phyloP scores from a whole-genome alignment of 2,888 invertebrate species.

The Choristoneura rosaceana region DNA sequence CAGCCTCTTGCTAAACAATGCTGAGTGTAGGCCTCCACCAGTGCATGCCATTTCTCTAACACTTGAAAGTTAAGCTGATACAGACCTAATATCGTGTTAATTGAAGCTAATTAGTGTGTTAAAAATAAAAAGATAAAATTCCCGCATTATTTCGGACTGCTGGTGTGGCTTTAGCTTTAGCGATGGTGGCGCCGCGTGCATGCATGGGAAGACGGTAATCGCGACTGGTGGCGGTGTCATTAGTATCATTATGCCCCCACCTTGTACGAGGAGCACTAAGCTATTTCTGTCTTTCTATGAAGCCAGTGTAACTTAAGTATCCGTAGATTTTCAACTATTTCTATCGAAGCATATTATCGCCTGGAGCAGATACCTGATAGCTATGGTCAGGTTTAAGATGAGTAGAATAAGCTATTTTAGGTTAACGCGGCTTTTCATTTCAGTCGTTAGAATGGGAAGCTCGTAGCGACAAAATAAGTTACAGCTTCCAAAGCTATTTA shows the following conservation, averaged over 20 bases:
- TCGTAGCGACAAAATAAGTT: too few relatives aligned
- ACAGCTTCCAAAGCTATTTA: too few relatives aligned
- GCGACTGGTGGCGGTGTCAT: constrained; percentile 20
- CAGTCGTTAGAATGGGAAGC: too few relatives aligned
- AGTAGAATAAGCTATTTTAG: background rate
- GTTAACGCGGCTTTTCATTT: too few relatives aligned
- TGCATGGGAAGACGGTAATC: constrained; percentile 21
- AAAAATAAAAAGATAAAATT: too few relatives aligned
- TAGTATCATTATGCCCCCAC: constrained; percentile 12
- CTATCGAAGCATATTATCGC: constrained; percentile 12
- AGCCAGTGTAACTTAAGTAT: constrained; percentile 32
- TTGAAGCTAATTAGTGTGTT: too few relatives aligned
- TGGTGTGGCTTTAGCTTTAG: background rate
- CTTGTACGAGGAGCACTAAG: constrained; percentile 22
- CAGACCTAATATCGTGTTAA: too few relatives aligned
- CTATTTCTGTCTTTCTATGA: constrained; percentile 36
- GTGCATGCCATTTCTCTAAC: too few relatives aligned
- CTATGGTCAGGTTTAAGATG: background rate
- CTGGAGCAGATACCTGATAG: background rate
- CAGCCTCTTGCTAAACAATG: too few relatives aligned
- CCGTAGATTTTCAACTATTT: constrained; percentile 11
- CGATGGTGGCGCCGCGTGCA: constrained; percentile 25
- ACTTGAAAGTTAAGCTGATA: too few relatives aligned
- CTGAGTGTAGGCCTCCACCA: too few relatives aligned
- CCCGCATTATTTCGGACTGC: too few relatives aligned